Conservation (phyloP, 30 jellyfish, hydroid and myxozoan species). For the Aurelia aurita complex sp. Pacific region DNA sequence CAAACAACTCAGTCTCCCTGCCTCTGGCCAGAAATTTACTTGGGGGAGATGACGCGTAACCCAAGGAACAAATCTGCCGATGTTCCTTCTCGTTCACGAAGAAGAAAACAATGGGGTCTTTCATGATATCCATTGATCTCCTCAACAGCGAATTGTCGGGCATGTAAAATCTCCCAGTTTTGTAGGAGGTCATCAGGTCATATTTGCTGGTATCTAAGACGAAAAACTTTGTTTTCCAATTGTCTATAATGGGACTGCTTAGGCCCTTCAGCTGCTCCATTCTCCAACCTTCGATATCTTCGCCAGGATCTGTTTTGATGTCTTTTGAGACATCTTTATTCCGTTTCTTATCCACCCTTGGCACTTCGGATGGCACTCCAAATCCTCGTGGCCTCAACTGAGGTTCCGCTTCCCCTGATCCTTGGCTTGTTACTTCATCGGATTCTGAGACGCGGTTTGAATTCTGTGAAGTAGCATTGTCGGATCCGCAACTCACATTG, state of each 20-base stretch:
- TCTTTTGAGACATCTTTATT: background rate
- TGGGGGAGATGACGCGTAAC: background rate
- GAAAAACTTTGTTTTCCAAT: constrained; percentile 22
- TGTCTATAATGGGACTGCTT: constrained; percentile 7
- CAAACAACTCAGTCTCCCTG: constrained; percentile 5
- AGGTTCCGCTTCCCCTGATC: too few relatives aligned
- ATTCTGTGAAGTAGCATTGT: too few relatives aligned
- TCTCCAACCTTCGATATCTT: constrained; percentile 33
- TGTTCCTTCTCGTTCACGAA: background rate
- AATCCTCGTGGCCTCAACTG: too few relatives aligned
- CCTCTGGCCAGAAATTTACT: background rate
- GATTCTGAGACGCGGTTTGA: too few relatives aligned
- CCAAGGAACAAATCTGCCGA: background rate
- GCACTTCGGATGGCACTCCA: too few relatives aligned
- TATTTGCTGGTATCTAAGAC: background rate
- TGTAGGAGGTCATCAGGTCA: background rate
- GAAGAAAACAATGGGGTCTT: constrained; percentile 26
- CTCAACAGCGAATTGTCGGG: background rate
- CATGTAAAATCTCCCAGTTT: constrained; percentile 5
- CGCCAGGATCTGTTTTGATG: background rate
- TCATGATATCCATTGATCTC: background rate
- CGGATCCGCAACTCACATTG: too few relatives aligned
- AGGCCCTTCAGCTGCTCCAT: constrained; percentile 28
- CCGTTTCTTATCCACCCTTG: too few relatives aligned
- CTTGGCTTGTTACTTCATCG: too few relatives aligned